phyloP scores from a whole-genome alignment of 1,140 invertebrate species.

The Lepidurus couesii region DNA sequence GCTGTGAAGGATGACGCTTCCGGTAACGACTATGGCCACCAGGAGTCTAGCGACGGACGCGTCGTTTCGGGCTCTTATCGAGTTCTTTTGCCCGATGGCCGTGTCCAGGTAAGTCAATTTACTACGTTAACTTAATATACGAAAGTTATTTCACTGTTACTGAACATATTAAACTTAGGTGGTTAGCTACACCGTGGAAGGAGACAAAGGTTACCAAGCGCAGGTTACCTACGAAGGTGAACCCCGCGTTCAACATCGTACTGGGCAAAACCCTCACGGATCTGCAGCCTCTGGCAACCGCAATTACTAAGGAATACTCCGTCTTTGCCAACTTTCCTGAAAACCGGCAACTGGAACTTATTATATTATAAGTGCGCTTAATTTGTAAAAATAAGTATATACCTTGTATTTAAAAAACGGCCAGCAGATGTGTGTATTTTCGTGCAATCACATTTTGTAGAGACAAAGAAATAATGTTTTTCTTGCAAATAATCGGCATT shows the following conservation, averaged over 20 bases:
- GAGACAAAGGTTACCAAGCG: conserved; percentile 28
- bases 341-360: neutral
- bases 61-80: conserved; percentile 22
- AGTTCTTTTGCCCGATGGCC: conserved; percentile 28
- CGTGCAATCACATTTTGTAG: no score
- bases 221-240: neutral
- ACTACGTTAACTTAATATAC: neutral
- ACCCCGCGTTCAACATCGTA: neutral
- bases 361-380: no score
- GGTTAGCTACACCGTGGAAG: conserved; percentile 24
- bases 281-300: neutral
- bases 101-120: conserved; percentile 5
- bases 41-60: conserved; percentile 32
- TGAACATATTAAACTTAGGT: neutral
- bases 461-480: no score
- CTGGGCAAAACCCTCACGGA: neutral
- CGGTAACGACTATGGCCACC: conserved; percentile 35
- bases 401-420: no score
- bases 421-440: no score
- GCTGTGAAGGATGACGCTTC: neutral
- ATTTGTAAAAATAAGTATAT: no score
- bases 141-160: neutral
- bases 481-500: no score
- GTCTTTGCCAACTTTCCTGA: neutral
- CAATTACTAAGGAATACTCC: neutral